A percentile compares a stretch with the other conserved stretches of the same genome.
These are phyloP conservation scores for Belonocnema kinseyi DNA, from an alignment of 1,140 invertebrate genomes.

Conservation along the genomic window DNA sequence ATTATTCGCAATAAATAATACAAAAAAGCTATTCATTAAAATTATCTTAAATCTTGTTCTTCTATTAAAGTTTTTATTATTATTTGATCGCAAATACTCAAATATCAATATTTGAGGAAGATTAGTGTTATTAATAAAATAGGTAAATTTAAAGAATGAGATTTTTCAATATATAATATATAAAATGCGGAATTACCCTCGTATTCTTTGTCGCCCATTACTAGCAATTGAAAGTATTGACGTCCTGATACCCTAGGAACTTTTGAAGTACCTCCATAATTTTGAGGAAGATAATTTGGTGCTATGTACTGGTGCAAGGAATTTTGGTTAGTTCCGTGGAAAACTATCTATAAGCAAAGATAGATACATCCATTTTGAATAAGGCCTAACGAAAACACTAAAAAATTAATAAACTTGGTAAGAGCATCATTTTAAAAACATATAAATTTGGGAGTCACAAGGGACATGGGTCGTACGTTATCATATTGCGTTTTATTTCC, in stretches of 20 bases:
- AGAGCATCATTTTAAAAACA: too few species aligned
- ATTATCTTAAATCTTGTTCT: too few species aligned
- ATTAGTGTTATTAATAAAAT: not conserved
- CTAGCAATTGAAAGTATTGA: slow-evolving; percentile 84
- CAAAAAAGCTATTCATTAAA: too few species aligned
- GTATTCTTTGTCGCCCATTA: slow-evolving; percentile 84
- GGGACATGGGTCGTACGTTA: too few species aligned
- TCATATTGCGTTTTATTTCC: too few species aligned
- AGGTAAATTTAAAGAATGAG: slow-evolving; percentile 6
- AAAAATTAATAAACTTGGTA: not conserved
- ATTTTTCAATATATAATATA: not conserved
- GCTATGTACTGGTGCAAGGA: slow-evolving; percentile 87
- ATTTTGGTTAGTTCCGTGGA: slow-evolving; percentile 89
- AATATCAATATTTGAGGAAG: too few species aligned
- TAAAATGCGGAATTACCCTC: slow-evolving; percentile 75
- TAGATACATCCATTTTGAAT: too few species aligned
- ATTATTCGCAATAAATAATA: too few species aligned
- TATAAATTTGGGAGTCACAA: too few species aligned
- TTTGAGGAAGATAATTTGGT: slow-evolving; percentile 85
- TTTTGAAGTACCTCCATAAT: slow-evolving; percentile 86
- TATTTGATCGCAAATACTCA: too few species aligned
- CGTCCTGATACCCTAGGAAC: slow-evolving; percentile 79
- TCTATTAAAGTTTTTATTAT: too few species aligned
- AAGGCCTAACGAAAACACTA: slow-evolving; percentile 21
- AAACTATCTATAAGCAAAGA: slow-evolving; percentile 79